phyloP scores from a whole-genome alignment of 64 coral and sea anemone species.

The Cladopsammia gracilis region DNA sequence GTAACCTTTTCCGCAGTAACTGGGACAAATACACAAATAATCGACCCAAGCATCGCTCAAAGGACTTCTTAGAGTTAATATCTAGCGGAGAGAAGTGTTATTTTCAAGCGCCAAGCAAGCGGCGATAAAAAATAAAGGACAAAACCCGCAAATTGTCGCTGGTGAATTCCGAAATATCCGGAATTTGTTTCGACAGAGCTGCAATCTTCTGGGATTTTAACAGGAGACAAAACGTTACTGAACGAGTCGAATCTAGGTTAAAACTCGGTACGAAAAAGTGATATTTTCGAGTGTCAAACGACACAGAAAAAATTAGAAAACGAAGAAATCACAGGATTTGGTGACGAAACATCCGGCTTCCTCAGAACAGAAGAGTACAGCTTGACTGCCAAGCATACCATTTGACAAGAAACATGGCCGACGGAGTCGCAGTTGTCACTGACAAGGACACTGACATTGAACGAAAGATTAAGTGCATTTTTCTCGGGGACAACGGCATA shows the following conservation, averaged over 20 bases:
- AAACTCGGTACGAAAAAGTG: not conserved
- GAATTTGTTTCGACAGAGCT: not conserved
- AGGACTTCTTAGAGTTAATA: not conserved
- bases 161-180: slow-evolving; percentile 17
- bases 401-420: slow-evolving; percentile 68
- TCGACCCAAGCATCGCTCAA: not conserved
- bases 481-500: slow-evolving; percentile 79
- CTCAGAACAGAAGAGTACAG: not conserved
- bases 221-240: not conserved
- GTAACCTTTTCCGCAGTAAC: not conserved
- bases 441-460: slow-evolving; percentile 86
- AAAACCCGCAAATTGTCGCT: not conserved
- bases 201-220: not conserved
- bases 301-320: not conserved
- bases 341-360: slow-evolving; percentile 19
- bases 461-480: slow-evolving; percentile 74
- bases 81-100: not conserved
- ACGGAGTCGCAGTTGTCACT: slow-evolving; percentile 73
- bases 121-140: not conserved
- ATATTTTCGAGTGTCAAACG: slow-evolving; percentile 1
- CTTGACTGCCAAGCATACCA: not conserved
- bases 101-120: slow-evolving; percentile 8
- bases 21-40: not conserved
- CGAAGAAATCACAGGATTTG: not conserved
- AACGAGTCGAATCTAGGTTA: not conserved